Evolutionary conservation across 2,888 invertebrate genomes (phyloP), one percentile per base, ranked within the genome.

Genomic region (Dryomyza anilis): DNA sequence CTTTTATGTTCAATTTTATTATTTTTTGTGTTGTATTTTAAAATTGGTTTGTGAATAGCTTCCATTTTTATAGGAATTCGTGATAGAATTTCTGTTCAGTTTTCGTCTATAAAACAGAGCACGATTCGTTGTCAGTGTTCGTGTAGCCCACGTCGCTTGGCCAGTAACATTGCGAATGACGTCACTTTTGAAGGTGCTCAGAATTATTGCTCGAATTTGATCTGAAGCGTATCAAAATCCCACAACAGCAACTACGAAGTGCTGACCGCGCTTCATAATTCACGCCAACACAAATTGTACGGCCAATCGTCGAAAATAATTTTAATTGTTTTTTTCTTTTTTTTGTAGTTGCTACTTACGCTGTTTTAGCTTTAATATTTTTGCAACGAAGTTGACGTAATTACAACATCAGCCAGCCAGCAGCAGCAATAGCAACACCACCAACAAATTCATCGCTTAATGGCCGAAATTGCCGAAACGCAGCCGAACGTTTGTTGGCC

Each of bases 301-400:
- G 25, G 23, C 10, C 27, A 25, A 25, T 14, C n/a, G 14, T 19
- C 8, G 16, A 14, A 19, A 2, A 50, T 16, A 4, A n/a, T n/a
- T n/a, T n/a, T n/a, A n/a, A n/a, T n/a, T n/a, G n/a, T n/a, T n/a
- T n/a, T n/a, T n/a, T n/a, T n/a, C n/a, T 50, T 14, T 12, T 5
- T 25, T 23, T 25, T 50, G 23, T 30, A 30, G 33, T 30, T 53
- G 19, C 30, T 30, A 19, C 30, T 33, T 8, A 23, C 1, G 19
- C 27, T 21, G 30, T 46, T 48, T 27, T 30, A 33, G 2, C 19
- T 57, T 43, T 43, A 57, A 50, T 50, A n/a, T 59, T 48, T 59
- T 59, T 33, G 19, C 48, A 59, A 59, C 59, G 25, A 21, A 30
- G 57, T 48, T 59, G 59, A 59, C 48, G 46, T 59, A 33, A 48